Conservation (phyloP, 2,888 invertebrate genomes). For the Drosophila nr. medialis region DNA sequence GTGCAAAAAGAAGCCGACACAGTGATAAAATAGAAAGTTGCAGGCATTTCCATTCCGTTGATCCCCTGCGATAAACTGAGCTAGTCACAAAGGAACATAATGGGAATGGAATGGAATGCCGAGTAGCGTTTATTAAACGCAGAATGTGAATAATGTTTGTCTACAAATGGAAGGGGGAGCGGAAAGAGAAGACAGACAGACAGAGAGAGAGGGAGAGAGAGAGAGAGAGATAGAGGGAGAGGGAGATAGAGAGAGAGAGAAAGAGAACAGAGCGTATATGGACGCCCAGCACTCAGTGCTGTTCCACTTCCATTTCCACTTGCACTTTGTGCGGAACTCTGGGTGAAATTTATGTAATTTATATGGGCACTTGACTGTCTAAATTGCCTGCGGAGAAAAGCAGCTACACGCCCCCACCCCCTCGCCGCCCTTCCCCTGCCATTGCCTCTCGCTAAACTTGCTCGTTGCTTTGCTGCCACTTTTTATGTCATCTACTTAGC, state of each 20-base stretch:
- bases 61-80: neutral
- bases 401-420: neutral
- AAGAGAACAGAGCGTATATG: neutral
- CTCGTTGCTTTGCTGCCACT: slow-evolving; percentile 61
- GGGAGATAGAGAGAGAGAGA: neutral
- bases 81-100: neutral
- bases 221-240: neutral
- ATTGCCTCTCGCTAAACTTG: neutral
- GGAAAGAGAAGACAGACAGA: neutral
- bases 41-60: slow-evolving; percentile 7
- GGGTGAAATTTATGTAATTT: slow-evolving; percentile 85
- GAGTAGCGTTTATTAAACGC: slow-evolving; percentile 34
- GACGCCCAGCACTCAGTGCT: slow-evolving; percentile 29
- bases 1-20: neutral
- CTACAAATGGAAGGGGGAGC: neutral
- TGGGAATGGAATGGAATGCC: slow-evolving; percentile 3
- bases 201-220: neutral
- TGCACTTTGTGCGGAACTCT: slow-evolving; percentile 55
- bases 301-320: slow-evolving; percentile 30
- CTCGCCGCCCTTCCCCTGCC: neutral
- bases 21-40: neutral
- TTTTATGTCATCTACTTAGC: slow-evolving; percentile 85
- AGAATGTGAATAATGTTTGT: slow-evolving; percentile 35
- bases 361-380: slow-evolving; percentile 85
- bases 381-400: slow-evolving; percentile 84